These are phyloP conservation scores for Acrossocheilus fasciatus DNA, from an alignment of 2,797 vertebrate species.

Conservation along the genomic window DNA sequence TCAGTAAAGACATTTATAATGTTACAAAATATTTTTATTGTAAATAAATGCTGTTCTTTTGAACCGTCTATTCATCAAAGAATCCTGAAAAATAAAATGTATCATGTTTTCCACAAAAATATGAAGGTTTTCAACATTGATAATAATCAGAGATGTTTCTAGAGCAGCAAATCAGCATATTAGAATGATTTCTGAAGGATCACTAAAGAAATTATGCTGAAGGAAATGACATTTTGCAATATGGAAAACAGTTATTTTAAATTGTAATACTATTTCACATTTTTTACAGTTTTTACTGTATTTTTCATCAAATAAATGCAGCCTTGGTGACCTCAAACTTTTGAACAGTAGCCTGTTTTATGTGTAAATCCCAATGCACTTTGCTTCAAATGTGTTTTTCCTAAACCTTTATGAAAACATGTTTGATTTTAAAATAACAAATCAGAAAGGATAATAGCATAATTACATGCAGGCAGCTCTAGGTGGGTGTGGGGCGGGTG, in stretches of 20 bases:
- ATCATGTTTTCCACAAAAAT: not conserved
- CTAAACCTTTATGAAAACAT: not conserved
- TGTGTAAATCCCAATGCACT: not conserved
- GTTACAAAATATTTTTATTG: not conserved
- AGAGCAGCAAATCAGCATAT: not conserved
- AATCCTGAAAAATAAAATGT: not conserved
- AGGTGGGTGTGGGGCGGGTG: slow-evolving; percentile 67
- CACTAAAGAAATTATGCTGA: not conserved
- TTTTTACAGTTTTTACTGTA: not conserved
- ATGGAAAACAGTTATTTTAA: not conserved
- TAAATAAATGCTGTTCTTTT: not conserved
- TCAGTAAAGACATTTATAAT: not conserved
- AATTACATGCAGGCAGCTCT: slow-evolving; percentile 18
- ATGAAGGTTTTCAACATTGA: not conserved
- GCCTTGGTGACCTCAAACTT: not conserved
- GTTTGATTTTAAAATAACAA: not conserved
- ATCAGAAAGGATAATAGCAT: not conserved
- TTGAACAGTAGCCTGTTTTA: not conserved
- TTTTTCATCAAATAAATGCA: not conserved
- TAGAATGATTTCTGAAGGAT: not conserved
- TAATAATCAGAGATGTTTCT: not conserved
- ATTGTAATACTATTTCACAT: not conserved
- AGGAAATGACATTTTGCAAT: not conserved
- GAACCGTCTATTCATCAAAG: not conserved
- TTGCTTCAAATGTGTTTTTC: not conserved